Evolutionary conservation across 1,140 invertebrate genomes (phyloP).

Genomic region (Planococcus citri): DNA sequence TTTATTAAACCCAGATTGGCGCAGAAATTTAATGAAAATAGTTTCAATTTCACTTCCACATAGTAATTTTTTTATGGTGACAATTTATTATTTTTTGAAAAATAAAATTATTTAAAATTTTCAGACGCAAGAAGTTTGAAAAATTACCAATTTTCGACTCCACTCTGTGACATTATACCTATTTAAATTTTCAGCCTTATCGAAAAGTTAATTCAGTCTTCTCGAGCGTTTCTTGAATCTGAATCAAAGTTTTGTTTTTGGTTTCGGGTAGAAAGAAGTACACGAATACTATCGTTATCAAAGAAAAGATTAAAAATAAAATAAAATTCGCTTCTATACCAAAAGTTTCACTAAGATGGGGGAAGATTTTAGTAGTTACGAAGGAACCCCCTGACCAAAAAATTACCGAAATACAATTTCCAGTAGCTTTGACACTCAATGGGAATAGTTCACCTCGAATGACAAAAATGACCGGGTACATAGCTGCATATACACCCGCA

Average conservation of each 20-base stretch:
- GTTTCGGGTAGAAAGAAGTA: slow-evolving; percentile 62
- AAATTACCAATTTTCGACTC: too few species aligned
- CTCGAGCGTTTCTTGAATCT: slow-evolving; percentile 46
- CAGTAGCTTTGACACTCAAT: slow-evolving; percentile 45
- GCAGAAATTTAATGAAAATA: too few species aligned
- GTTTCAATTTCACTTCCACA: too few species aligned
- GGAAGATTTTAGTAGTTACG: slow-evolving; percentile 63
- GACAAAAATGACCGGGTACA: slow-evolving; percentile 40
- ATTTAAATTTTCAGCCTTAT: too few species aligned
- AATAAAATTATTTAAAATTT: too few species aligned
- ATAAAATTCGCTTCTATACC: slow-evolving; percentile 62
- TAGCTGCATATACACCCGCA: slow-evolving; percentile 40
- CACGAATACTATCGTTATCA: slow-evolving; percentile 43
- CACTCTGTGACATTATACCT: too few species aligned
- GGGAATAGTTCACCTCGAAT: slow-evolving; percentile 49
- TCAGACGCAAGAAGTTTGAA: too few species aligned
- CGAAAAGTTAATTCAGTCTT: too few species aligned
- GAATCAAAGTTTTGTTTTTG: slow-evolving; percentile 58
- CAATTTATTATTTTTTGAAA: too few species aligned
- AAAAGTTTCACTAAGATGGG: slow-evolving; percentile 41
- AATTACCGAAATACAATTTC: slow-evolving; percentile 36
- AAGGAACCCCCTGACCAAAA: slow-evolving; percentile 41
- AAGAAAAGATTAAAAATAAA: slow-evolving; percentile 58
- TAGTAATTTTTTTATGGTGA: too few species aligned
- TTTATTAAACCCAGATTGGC: too few species aligned